Evolutionary conservation across 2,797 vertebrate genomes (phyloP).

Genomic region (Platalea minor): DNA sequence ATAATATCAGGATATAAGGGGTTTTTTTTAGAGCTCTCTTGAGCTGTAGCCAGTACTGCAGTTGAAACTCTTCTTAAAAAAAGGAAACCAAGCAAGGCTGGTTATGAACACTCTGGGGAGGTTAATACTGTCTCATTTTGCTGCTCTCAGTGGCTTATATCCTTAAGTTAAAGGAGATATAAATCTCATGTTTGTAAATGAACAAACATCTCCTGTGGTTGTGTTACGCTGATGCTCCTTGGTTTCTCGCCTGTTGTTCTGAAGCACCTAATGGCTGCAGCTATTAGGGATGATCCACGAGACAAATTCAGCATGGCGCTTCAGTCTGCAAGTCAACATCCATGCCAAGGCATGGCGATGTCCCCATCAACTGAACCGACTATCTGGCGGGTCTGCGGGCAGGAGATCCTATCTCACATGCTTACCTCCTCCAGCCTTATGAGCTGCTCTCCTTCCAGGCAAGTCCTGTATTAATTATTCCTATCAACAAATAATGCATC

Average conservation of each 20-base stretch:
- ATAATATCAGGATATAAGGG: background rate
- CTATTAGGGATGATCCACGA: background rate
- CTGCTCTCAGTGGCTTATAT: background rate
- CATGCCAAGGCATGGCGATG: background rate
- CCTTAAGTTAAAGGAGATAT: background rate
- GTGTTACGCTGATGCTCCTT: background rate
- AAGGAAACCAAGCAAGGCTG: background rate
- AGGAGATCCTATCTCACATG: background rate
- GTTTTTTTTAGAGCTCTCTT: background rate
- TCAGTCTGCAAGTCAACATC: background rate
- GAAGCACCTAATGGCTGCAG: background rate
- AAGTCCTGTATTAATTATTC: background rate
- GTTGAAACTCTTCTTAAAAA: background rate
- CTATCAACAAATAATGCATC: background rate
- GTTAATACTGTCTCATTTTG: background rate
- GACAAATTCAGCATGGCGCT: background rate
- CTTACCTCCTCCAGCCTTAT: background rate
- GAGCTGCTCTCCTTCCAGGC: background rate
- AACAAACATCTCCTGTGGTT: background rate
- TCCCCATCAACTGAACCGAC: background rate
- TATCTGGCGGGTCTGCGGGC: background rate
- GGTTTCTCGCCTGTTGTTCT: background rate
- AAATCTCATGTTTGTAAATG: background rate
- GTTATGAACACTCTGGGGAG: background rate
- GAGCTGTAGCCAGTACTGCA: background rate